Evolutionary conservation across 2,888 invertebrate species (phyloP).

Genomic region (Xestobium rufovillosum): DNA sequence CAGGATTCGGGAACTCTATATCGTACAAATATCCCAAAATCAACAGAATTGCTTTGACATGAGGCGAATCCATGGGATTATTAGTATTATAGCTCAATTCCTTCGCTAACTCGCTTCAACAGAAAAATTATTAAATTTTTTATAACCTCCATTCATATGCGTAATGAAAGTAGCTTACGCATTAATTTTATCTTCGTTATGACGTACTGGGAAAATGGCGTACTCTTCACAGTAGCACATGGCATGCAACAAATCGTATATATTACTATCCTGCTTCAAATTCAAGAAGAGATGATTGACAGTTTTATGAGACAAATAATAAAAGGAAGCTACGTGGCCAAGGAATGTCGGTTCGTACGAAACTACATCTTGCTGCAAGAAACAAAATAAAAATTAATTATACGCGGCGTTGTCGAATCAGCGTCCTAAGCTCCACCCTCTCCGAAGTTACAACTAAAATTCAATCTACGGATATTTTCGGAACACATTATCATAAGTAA

Average conservation of each 20-base stretch:
- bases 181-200: constrained; percentile 93
- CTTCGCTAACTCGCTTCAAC: constrained; percentile 69
- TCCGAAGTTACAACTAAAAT: too few relatives aligned
- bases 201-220: constrained; percentile 89
- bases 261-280: constrained; percentile 54
- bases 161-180: constrained; percentile 49
- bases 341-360: constrained; percentile 62
- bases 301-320: constrained; percentile 90
- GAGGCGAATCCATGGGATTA: constrained; percentile 64
- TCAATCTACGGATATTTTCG: too few relatives aligned
- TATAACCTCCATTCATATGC: constrained; percentile 8
- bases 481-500: too few relatives aligned
- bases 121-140: constrained; percentile 14
- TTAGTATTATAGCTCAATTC: constrained; percentile 64
- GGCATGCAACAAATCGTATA: constrained; percentile 68
- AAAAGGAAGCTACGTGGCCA: constrained; percentile 92
- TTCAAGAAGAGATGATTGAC: constrained; percentile 73
- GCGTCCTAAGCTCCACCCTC: too few relatives aligned
- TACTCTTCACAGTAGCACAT: constrained; percentile 85
- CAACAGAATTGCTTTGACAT: constrained; percentile 88
- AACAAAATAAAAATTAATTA: constrained; percentile 17
- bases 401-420: too few relatives aligned
- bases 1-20: constrained; percentile 75
- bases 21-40: constrained; percentile 93
- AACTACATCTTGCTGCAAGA: constrained; percentile 48